A percentile compares a stretch with the other conserved stretches of the same genome.
phyloP scores from a whole-genome alignment of 2,113 vertebrate species.

The Cynoglossus semilaevis region DNA sequence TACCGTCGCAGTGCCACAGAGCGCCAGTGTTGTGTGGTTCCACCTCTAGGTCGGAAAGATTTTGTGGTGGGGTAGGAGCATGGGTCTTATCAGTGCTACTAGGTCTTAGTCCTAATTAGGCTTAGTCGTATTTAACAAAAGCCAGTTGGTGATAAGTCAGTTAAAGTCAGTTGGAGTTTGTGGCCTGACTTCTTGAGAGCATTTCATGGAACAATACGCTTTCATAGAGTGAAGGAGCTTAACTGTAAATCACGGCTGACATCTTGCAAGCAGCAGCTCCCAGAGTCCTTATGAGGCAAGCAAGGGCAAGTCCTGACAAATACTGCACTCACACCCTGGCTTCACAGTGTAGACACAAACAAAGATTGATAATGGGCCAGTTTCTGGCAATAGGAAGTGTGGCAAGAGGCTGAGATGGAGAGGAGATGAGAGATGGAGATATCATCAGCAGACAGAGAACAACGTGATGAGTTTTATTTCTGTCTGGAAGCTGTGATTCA shows the following conservation, averaged over 20 bases:
- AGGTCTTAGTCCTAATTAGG: no score
- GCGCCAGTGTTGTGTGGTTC: no score
- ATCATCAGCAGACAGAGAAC: slow-evolving; percentile 35
- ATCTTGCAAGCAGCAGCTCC: neutral
- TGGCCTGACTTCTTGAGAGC: neutral
- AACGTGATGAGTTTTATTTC: slow-evolving; percentile 22
- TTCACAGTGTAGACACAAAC: slow-evolving; percentile 7
- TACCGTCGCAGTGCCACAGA: no score
- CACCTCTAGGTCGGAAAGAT: no score
- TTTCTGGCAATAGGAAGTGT: slow-evolving; percentile 18
- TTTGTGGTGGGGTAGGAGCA: no score
- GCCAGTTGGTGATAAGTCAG: neutral
- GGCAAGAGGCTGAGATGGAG: slow-evolving; percentile 21
- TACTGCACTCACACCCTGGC: slow-evolving; percentile 3
- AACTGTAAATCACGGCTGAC: neutral
- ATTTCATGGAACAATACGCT: neutral
- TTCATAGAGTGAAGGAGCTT: neutral
- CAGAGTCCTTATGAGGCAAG: slow-evolving; percentile 3
- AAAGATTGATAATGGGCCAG: slow-evolving; percentile 10
- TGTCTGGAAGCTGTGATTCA: slow-evolving; percentile 3
- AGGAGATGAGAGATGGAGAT: slow-evolving; percentile 48
- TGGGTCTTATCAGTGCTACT: no score
- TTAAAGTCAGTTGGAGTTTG: neutral
- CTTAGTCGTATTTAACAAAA: no score
- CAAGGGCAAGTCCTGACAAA: slow-evolving; percentile 22